These are phyloP conservation scores for Parotia lawesii DNA, from an alignment of 2,113 vertebrate genomes.

Conservation along the genomic window DNA sequence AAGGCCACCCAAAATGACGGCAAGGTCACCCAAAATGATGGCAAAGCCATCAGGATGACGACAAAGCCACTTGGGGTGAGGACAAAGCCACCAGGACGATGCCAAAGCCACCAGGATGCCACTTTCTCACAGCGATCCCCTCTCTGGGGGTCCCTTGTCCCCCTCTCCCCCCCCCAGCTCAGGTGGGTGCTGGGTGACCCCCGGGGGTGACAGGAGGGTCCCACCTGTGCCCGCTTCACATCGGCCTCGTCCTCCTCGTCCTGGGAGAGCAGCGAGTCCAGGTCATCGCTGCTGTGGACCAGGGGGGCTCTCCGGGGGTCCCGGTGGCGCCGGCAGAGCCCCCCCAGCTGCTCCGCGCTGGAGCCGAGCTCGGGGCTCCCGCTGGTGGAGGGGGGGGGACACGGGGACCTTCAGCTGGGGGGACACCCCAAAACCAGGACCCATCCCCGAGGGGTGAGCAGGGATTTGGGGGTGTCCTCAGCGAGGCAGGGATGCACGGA, in stretches of 20 bases:
- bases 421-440: neutral
- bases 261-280: conserved; percentile 57
- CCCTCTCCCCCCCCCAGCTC: accelerated
- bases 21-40: neutral
- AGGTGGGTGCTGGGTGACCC: neutral
- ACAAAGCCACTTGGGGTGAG: accelerated
- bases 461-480: accelerated
- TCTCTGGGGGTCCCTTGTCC: accelerated
- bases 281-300: conserved; percentile 56
- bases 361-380: neutral
- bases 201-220: neutral
- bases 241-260: neutral
- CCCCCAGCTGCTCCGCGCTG: neutral
- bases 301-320: conserved; percentile 40
- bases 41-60: accelerated
- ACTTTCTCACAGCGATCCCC: accelerated
- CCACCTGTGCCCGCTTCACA: neutral
- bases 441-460: accelerated
- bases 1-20: neutral
- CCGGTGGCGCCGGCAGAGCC: neutral
- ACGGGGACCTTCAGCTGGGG: neutral
- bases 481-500: accelerated
- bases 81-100: neutral
- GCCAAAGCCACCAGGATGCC: neutral
- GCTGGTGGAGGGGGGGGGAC: neutral